These are phyloP conservation scores for Cepaea nemoralis DNA, from an alignment of 1,140 invertebrate genomes.

Conservation along the genomic window DNA sequence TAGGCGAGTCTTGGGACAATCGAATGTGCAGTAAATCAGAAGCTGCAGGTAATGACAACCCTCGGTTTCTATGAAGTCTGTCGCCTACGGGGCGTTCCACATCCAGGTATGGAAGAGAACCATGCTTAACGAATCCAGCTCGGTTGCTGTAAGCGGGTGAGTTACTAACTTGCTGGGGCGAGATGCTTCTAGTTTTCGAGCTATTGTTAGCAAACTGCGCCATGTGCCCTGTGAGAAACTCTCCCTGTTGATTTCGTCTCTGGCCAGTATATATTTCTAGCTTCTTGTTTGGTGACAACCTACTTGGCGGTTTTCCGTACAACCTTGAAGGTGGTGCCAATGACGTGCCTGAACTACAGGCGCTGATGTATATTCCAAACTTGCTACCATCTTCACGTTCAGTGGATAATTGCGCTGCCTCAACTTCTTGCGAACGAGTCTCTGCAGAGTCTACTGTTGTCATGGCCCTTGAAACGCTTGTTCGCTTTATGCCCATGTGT, in stretches of 20 bases:
- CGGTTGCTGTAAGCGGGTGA: background rate
- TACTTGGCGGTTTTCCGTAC: slow-evolving; percentile 11
- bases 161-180: background rate
- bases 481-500: background rate
- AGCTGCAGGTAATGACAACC: no score
- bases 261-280: slow-evolving; percentile 14
- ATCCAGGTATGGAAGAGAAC: slow-evolving; percentile 7
- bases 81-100: no score
- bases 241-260: no score
- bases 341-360: background rate
- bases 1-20: no score
- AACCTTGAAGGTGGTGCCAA: slow-evolving; percentile 5
- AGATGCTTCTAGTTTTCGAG: no score
- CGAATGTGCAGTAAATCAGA: no score
- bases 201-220: background rate
- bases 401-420: background rate
- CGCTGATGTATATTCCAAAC: slow-evolving; percentile 23
- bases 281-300: background rate
- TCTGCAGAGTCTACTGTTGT: background rate
- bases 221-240: background rate
- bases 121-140: background rate
- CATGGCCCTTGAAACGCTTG: no score
- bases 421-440: background rate
- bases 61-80: no score
- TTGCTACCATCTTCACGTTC: background rate